Percentiles rank a stretch among this genome's conserved stretches.
phyloP scores from a whole-genome alignment of 1,140 invertebrate species.

The Cotesia typhae region DNA sequence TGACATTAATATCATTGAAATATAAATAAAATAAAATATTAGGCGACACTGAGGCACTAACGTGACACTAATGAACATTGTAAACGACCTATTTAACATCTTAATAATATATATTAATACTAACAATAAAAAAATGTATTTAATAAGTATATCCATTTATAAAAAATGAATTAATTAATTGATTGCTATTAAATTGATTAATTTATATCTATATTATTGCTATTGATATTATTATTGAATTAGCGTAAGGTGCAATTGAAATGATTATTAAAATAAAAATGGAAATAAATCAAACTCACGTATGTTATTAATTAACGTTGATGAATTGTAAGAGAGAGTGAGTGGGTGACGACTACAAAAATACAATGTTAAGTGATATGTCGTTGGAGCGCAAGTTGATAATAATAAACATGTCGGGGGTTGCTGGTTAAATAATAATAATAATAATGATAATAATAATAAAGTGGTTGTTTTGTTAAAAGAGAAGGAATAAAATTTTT shows the following conservation, averaged over 20 bases:
- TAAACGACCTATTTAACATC: slow-evolving; percentile 44
- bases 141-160: slow-evolving; percentile 24
- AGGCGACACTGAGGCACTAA: too few relatives aligned
- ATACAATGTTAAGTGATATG: slow-evolving; percentile 29
- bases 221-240: slow-evolving; percentile 46
- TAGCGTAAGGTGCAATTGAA: slow-evolving; percentile 33
- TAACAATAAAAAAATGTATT: slow-evolving; percentile 8
- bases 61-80: slow-evolving; percentile 2
- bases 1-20: too few relatives aligned
- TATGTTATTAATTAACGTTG: slow-evolving; percentile 39
- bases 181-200: slow-evolving; percentile 36
- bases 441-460: background rate
- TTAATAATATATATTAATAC: slow-evolving; percentile 5
- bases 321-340: slow-evolving; percentile 24
- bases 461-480: slow-evolving; percentile 15
- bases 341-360: slow-evolving; percentile 33
- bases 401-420: slow-evolving; percentile 36
- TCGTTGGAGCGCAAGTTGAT: slow-evolving; percentile 30
- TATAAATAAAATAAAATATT: slow-evolving; percentile 12
- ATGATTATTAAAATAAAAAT: background rate
- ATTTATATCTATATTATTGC: slow-evolving; percentile 15
- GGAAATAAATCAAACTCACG: slow-evolving; percentile 55
- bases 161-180: slow-evolving; percentile 40
- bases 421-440: slow-evolving; percentile 12
- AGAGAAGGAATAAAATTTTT: background rate